Conservation (phyloP, 2,888 invertebrate genomes). For the Chrysolina haemoptera region DNA sequence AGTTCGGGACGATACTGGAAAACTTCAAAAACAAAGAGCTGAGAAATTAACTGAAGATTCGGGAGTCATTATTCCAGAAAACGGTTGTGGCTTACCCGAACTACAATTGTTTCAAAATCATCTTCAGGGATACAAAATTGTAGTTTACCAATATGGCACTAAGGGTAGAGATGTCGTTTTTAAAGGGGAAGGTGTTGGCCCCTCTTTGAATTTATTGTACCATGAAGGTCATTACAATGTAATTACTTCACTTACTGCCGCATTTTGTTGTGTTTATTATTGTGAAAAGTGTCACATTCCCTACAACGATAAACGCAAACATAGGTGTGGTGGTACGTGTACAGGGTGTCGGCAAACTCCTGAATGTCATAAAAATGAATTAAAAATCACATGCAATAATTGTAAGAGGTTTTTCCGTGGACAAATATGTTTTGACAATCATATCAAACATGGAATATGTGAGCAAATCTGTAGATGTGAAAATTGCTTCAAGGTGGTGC, state of each 20-base stretch:
- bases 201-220: conserved; percentile 31
- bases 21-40: not conserved
- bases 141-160: not conserved
- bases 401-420: conserved; percentile 18
- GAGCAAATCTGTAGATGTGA: not conserved
- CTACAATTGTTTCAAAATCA: not conserved
- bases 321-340: conserved; percentile 29
- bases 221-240: conserved; percentile 41
- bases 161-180: conserved; percentile 1
- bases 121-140: not conserved
- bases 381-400: not conserved
- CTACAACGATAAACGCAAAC: conserved; percentile 34
- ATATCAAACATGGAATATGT: no score
- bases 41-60: not conserved
- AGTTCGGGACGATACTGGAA: conserved; percentile 23
- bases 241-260: conserved; percentile 41
- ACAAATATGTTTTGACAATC: not conserved
- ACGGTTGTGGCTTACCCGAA: not conserved
- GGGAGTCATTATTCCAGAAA: not conserved
- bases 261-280: conserved; percentile 41
- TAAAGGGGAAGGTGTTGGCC: not conserved
- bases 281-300: conserved; percentile 42
- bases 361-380: not conserved
- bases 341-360: not conserved
- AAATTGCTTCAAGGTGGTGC: not conserved